Evolutionary conservation across 2,888 invertebrate genomes (phyloP).

Genomic region (Melangyna quadrimaculata): DNA sequence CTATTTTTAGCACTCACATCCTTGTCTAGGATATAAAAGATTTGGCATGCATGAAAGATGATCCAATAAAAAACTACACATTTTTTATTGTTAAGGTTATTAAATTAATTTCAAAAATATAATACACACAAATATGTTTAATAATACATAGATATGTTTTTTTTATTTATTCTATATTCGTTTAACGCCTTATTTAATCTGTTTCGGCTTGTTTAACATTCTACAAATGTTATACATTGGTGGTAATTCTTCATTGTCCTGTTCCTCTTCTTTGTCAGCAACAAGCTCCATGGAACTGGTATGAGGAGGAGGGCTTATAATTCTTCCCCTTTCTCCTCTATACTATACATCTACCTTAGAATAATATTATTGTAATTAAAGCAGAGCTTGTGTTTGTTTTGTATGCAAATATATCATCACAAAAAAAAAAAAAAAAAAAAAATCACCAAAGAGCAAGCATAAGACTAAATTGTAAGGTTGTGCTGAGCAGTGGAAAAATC

Average conservation of each 20-base stretch:
- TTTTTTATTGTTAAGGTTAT: constrained; percentile 63
- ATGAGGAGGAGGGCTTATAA: neutral
- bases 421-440: constrained; percentile 10
- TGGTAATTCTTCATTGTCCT: constrained; percentile 11
- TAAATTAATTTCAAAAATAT: constrained; percentile 36
- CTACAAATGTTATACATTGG: neutral
- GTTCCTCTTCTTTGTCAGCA: constrained; percentile 9
- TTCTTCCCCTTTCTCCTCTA: neutral
- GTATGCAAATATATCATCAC: constrained; percentile 48
- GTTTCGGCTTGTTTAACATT: constrained; percentile 64
- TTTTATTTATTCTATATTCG: constrained; percentile 37
- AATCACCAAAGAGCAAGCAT: neutral
- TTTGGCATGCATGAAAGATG: neutral
- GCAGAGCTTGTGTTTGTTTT: constrained; percentile 14
- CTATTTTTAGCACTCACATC: neutral
- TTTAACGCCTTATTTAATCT: constrained; percentile 67
- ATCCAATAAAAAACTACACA: constrained; percentile 49
- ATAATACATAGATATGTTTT: constrained; percentile 15
- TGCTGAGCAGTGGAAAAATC: neutral
- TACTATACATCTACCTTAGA: constrained; percentile 28
- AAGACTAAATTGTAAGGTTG: neutral
- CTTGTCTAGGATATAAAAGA: constrained; percentile 45
- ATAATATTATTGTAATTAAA: constrained; percentile 61
- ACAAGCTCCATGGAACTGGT: neutral
- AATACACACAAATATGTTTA: neutral